Base-by-base conservation (phyloP, 2,888 invertebrate genomes). In the Bimastos eiseni region DNA sequence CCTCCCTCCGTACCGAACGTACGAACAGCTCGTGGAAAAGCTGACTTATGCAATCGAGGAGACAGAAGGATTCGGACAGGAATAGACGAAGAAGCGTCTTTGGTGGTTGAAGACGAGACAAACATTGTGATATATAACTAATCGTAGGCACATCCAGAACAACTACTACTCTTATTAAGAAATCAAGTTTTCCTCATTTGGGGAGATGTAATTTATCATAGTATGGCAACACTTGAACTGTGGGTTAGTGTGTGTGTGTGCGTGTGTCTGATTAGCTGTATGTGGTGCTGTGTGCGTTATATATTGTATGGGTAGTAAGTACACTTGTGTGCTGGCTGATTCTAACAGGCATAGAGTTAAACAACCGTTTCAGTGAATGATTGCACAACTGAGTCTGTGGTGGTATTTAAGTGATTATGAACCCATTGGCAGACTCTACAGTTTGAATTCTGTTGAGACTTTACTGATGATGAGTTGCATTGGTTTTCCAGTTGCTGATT, bases 1-100 rank as follows among this genome's bases (percentile, higher is more conserved):
- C 95, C 96, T 99, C 94, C 99, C 99, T 92, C 99, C 99, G 0
- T 99, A 99, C 95, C 98, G 98, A 95, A 98, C 98, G 95, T 99
- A 99, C 95, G 99, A 99, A 95, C 99, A 99, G 96, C 96, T 99
- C 95, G 98, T 98, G 91, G 99, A 99, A 95, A 99, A 99, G 96
- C 96, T 99, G 93, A 99, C 98, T 94, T 98, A 97, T 95, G 99
- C 99, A 93, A 99, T 99, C 94, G 99, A 99, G 96, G 99, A 99
- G 96, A 99, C 99, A 92, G 99, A 99, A 96, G 99, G 99, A 92
- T 99, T 99, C 96, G 98, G 89, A 33, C 89, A 89, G 33, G 89
- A 89, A 30, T 89, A 89, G 44, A 13, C 44, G 33, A 3, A 38
- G 17, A 15, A 6, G 30, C 15, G 24, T 88, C 88, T 70, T 70